These are phyloP conservation scores for Pseudanteris insignis DNA, from an alignment of 2,888 invertebrate genomes.

Conservation along the genomic window DNA sequence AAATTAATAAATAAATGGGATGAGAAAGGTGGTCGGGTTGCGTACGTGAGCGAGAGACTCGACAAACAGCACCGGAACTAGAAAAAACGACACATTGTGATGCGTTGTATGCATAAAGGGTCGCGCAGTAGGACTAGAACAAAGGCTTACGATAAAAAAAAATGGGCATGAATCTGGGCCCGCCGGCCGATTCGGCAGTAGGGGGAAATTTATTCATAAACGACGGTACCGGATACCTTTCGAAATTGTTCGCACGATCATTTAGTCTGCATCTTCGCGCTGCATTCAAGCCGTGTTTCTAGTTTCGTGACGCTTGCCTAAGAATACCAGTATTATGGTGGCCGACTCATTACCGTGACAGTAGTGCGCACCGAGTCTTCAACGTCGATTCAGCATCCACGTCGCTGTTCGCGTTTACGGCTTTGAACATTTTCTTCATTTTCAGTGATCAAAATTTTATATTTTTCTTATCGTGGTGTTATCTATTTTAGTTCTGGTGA, in stretches of 20 bases:
- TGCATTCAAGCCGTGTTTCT: slow-evolving; percentile 50
- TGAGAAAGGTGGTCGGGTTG: slow-evolving; percentile 20
- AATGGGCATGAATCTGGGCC: slow-evolving; percentile 57
- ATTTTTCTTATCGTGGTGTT: too few species aligned
- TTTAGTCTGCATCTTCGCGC: slow-evolving; percentile 54
- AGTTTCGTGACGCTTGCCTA: slow-evolving; percentile 14
- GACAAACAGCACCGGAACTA: slow-evolving; percentile 51
- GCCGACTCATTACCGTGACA: too few species aligned
- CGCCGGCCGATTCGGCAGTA: slow-evolving; percentile 40
- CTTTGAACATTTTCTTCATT: not conserved
- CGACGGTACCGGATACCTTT: slow-evolving; percentile 50
- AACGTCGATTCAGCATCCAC: too few species aligned
- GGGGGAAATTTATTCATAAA: slow-evolving; percentile 46
- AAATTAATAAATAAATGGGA: slow-evolving; percentile 39
- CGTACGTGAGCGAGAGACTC: slow-evolving; percentile 10
- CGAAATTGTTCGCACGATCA: slow-evolving; percentile 51
- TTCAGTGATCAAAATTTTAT: not conserved
- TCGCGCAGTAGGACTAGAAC: slow-evolving; percentile 60
- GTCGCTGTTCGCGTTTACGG: too few species aligned
- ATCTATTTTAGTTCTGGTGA: too few species aligned
- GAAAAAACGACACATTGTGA: slow-evolving; percentile 65
- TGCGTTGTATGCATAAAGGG: slow-evolving; percentile 56
- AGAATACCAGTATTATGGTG: too few species aligned
- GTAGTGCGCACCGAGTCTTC: too few species aligned
- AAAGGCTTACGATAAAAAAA: slow-evolving; percentile 62